Conservation (phyloP, 2,113 vertebrate species). For the Phylloscopus trochilus region DNA sequence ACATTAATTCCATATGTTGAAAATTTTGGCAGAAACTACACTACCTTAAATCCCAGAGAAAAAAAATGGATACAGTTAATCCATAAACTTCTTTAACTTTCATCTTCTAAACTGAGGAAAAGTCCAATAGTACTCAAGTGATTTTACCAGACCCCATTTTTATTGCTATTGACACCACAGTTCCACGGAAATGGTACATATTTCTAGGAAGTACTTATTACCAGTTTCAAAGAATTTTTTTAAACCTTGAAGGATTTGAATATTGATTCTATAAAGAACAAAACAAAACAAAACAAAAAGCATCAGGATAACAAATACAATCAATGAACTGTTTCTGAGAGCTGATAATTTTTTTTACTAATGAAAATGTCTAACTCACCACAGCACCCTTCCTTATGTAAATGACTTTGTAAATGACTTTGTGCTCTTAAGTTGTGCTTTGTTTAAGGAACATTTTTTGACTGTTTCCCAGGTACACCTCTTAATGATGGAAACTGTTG, state of each 20-base stretch:
- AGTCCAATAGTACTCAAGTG: neutral
- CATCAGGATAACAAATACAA: neutral
- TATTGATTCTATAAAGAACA: neutral
- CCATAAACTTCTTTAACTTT: conserved; percentile 6
- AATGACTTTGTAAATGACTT: neutral
- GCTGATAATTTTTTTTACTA: neutral
- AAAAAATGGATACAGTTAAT: conserved; percentile 7
- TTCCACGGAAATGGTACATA: neutral
- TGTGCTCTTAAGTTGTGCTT: neutral
- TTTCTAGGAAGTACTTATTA: conserved; percentile 47
- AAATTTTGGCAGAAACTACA: conserved; percentile 25
- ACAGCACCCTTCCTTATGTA: neutral
- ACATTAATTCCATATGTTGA: conserved; percentile 26
- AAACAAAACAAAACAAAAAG: neutral
- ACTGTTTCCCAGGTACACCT: neutral
- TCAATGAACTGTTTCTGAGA: neutral
- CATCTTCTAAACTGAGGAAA: neutral
- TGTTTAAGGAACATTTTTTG: neutral
- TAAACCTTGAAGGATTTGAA: neutral
- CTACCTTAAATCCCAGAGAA: neutral
- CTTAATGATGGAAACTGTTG: neutral
- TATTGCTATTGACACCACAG: neutral
- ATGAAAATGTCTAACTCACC: neutral
- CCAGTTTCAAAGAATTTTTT: neutral
- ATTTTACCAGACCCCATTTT: conserved; percentile 29